These are phyloP conservation scores for Brachionus rubens DNA, from an alignment of 1,140 invertebrate species.

Conservation along the genomic window DNA sequence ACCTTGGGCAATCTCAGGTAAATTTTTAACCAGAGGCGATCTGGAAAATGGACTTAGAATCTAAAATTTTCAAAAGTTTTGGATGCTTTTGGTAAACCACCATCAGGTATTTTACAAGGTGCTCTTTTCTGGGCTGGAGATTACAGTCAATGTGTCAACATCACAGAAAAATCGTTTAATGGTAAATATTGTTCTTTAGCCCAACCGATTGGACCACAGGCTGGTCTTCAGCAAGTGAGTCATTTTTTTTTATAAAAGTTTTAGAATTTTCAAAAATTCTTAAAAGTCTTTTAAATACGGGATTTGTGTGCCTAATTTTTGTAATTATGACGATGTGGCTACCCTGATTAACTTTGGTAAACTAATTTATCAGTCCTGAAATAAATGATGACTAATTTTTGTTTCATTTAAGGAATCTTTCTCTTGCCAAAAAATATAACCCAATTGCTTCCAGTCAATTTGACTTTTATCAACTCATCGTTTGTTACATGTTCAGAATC, in stretches of 20 bases:
- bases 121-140: slow-evolving; percentile 14
- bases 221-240: not conserved
- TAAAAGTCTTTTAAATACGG: slow-evolving; percentile 23
- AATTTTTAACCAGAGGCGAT: not conserved
- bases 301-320: slow-evolving; percentile 23
- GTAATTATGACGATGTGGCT: slow-evolving; percentile 26
- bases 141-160: slow-evolving; percentile 21
- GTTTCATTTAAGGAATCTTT: not conserved
- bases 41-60: not conserved
- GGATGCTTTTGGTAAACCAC: slow-evolving; percentile 35
- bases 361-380: not conserved
- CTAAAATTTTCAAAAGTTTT: not conserved
- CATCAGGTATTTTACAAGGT: slow-evolving; percentile 19
- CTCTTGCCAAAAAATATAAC: slow-evolving; percentile 18
- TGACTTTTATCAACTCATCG: slow-evolving; percentile 2
- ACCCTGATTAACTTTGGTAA: not conserved
- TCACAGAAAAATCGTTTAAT: slow-evolving; percentile 28
- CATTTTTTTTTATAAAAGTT: not conserved
- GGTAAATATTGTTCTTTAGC: slow-evolving; percentile 42
- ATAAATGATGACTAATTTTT: not conserved
- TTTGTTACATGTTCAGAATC: slow-evolving; percentile 35
- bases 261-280: not conserved
- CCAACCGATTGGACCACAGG: not conserved
- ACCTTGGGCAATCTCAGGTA: not conserved
- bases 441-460: slow-evolving; percentile 19